Evolutionary conservation across 2,113 vertebrate species (phyloP).

Genomic region (Microtus ochrogaster): DNA sequence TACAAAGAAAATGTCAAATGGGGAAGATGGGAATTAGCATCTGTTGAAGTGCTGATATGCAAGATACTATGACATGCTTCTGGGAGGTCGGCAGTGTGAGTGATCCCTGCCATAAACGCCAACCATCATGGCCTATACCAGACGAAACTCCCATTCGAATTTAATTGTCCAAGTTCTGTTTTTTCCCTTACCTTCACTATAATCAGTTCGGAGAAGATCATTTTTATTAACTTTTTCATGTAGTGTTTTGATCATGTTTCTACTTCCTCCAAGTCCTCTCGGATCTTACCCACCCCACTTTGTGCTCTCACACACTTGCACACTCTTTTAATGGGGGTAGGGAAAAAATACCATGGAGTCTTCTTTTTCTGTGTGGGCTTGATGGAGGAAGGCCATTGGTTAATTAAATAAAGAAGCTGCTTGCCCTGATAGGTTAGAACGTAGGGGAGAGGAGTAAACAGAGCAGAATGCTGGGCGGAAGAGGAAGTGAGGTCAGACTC

Average conservation of each 20-base stretch:
- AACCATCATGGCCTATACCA: neutral
- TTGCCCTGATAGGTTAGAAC: too few species aligned
- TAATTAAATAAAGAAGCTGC: too few species aligned
- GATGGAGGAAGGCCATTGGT: too few species aligned
- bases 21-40: neutral
- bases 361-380: neutral
- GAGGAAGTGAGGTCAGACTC: too few species aligned
- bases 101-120: neutral
- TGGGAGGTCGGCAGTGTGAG: neutral
- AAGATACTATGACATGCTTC: neutral
- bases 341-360: neutral
- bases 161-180: neutral
- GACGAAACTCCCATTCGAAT: neutral
- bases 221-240: neutral
- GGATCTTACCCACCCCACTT: neutral
- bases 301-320: neutral
- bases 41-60: neutral
- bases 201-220: conserved; percentile 13
- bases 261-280: neutral
- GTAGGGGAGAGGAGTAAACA: too few species aligned
- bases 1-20: conserved; percentile 23
- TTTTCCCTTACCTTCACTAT: neutral
- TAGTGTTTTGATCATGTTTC: neutral
- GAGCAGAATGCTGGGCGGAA: too few species aligned
- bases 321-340: neutral